A percentile compares a stretch with the other conserved stretches of the same genome.
phyloP scores from a whole-genome alignment of 2,888 invertebrate genomes.

The Lasioglossum pauxillum region DNA sequence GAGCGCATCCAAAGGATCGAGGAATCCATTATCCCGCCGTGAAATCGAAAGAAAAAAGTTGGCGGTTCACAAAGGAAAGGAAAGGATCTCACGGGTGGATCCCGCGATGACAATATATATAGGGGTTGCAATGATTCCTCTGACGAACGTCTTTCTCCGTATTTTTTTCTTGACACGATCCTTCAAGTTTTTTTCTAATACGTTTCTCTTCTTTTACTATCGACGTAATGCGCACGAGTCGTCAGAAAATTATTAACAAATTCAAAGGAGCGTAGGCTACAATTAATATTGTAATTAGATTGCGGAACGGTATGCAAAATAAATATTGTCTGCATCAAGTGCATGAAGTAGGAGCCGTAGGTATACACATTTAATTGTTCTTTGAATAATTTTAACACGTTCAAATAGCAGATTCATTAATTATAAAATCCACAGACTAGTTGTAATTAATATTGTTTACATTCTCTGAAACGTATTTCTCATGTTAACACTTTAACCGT shows the following conservation, averaged over 20 bases:
- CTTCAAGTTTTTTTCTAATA: constrained; percentile 20
- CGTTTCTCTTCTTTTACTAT: constrained; percentile 28
- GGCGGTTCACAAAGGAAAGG: constrained; percentile 72
- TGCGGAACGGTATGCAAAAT: too few relatives aligned
- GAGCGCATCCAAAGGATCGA: constrained; percentile 83
- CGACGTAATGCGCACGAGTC: constrained; percentile 23
- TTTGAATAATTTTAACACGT: too few relatives aligned
- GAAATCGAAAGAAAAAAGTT: constrained; percentile 79
- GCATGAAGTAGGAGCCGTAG: too few relatives aligned
- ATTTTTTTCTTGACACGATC: constrained; percentile 25
- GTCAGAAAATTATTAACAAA: constrained; percentile 5
- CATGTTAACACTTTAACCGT: too few relatives aligned
- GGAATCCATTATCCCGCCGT: constrained; percentile 81
- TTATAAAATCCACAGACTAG: too few relatives aligned
- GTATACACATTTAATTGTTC: too few relatives aligned
- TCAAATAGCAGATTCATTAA: too few relatives aligned
- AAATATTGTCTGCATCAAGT: too few relatives aligned
- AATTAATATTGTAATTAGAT: not conserved
- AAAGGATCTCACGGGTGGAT: constrained; percentile 79
- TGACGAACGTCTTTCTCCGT: constrained; percentile 55
- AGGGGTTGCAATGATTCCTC: constrained; percentile 70
- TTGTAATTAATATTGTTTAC: too few relatives aligned
- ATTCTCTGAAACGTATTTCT: too few relatives aligned
- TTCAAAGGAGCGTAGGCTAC: not conserved
- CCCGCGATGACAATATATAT: constrained; percentile 75